Conservation (phyloP, 2,797 vertebrate species). For the Ceyx erithaca region DNA sequence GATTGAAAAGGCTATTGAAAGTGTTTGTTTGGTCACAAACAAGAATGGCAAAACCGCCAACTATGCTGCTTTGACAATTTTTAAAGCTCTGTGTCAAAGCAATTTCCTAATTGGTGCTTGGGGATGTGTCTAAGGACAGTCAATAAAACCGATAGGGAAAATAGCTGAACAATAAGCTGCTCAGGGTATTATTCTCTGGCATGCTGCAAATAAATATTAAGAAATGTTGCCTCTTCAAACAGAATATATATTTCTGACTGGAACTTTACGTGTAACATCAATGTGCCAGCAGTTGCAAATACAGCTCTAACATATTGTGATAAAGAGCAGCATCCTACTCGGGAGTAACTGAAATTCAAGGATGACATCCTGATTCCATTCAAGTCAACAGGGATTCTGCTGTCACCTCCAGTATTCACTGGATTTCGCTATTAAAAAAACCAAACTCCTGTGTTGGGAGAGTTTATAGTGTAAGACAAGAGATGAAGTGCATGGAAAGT, state of each 20-base stretch:
- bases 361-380: background rate
- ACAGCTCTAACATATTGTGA: background rate
- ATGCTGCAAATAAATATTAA: background rate
- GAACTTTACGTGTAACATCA: background rate
- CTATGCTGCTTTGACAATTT: background rate
- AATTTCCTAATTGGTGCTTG: conserved; percentile 14
- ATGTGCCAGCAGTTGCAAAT: background rate
- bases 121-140: background rate
- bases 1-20: background rate
- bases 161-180: background rate
- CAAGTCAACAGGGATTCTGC: background rate
- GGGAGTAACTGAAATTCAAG: background rate
- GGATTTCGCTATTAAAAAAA: background rate
- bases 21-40: background rate
- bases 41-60: background rate
- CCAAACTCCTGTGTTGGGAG: background rate
- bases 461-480: background rate
- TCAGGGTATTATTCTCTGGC: background rate
- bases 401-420: background rate
- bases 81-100: background rate
- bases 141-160: background rate
- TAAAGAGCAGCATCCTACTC: background rate
- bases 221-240: background rate
- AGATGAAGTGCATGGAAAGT: background rate
- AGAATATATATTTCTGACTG: background rate